Conservation (phyloP, 2,113 vertebrate species). For the Microcebus lehilahytsara region DNA sequence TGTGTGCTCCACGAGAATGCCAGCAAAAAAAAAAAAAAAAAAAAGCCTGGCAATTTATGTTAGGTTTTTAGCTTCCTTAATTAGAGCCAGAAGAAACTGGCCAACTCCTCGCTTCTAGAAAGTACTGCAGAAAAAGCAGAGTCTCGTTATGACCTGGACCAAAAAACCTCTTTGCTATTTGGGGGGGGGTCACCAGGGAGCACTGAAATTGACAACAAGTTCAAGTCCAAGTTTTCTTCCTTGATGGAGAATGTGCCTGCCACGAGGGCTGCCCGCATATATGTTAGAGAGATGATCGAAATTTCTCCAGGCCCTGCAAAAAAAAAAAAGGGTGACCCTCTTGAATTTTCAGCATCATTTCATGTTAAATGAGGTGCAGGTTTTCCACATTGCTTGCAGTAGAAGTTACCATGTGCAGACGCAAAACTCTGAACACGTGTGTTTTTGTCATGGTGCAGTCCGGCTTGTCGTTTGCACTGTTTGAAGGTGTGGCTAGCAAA, state of each 20-base stretch:
- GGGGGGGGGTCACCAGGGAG: neutral
- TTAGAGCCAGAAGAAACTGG: neutral
- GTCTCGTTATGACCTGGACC: neutral
- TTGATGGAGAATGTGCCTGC: neutral
- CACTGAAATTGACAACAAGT: neutral
- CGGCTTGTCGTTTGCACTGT: neutral
- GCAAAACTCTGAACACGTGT: neutral
- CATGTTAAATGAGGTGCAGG: neutral
- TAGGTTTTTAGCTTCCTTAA: slow-evolving; percentile 31
- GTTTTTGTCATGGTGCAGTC: neutral
- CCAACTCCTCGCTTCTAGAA: neutral
- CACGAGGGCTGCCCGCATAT: neutral
- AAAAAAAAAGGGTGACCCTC: neutral
- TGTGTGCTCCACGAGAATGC: neutral
- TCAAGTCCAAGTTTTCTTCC: neutral
- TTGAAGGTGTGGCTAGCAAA: neutral
- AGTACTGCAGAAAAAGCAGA: neutral
- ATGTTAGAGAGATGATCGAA: neutral
- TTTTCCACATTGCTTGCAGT: neutral
- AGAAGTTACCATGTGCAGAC: neutral
- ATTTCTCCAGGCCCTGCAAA: neutral
- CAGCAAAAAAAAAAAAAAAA: neutral
- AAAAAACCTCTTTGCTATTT: neutral
- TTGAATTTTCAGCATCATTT: neutral
- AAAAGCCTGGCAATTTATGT: neutral